These are phyloP conservation scores for Coregonus sp. DNA, from an alignment of 2,797 vertebrate genomes.

Conservation along the genomic window DNA sequence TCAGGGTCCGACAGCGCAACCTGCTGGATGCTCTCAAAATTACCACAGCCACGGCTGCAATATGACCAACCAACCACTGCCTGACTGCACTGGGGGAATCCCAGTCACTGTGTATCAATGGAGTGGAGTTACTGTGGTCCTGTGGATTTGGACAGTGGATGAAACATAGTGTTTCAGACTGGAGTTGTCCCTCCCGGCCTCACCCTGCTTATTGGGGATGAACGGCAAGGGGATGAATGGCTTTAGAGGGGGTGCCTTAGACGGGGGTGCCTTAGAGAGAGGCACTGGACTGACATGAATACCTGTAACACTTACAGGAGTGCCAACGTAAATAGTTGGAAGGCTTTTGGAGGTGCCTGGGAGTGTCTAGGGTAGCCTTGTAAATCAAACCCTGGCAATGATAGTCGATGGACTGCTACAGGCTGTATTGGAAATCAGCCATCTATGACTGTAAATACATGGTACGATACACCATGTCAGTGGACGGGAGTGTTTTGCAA, in stretches of 20 bases:
- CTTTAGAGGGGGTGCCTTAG: constrained; percentile 18
- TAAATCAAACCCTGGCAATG: background rate
- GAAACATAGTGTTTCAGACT: constrained; percentile 10
- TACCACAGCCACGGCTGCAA: constrained; percentile 84
- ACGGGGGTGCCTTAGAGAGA: background rate
- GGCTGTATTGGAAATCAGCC: constrained; percentile 8
- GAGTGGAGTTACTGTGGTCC: constrained; percentile 4
- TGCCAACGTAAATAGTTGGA: background rate
- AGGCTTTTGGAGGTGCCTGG: background rate
- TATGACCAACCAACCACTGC: constrained; percentile 35
- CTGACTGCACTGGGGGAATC: background rate
- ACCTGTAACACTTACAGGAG: background rate
- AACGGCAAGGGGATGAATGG: constrained; percentile 21
- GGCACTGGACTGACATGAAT: background rate
- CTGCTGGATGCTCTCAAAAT: constrained; percentile 88
- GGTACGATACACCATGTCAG: background rate
- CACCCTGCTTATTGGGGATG: constrained; percentile 11
- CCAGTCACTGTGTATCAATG: background rate
- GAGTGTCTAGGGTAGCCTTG: background rate
- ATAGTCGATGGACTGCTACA: constrained; percentile 21
- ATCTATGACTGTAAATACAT: background rate
- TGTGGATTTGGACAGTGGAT: constrained; percentile 31
- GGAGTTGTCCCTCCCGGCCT: constrained; percentile 13
- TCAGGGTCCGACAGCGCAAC: constrained; percentile 81
- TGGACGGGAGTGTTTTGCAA: constrained; percentile 24